Evolutionary conservation across 2,888 invertebrate genomes (phyloP).

Genomic region (Escarpia spicata): DNA sequence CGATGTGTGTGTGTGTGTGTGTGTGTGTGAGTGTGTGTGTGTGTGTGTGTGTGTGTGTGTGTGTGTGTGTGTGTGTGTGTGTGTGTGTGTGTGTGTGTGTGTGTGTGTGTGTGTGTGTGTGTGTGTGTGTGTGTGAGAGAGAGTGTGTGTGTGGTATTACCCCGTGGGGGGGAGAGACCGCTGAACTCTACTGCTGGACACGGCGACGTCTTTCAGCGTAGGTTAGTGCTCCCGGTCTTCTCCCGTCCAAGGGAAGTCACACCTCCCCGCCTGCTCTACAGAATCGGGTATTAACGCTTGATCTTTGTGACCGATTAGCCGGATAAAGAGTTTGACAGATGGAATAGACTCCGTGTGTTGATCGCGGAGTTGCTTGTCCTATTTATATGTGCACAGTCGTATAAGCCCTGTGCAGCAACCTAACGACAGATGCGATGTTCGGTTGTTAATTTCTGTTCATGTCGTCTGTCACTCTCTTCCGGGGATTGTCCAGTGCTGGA

Average conservation of each 20-base stretch:
- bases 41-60: too few relatives aligned
- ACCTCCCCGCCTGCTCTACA: background rate
- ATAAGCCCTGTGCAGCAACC: background rate
- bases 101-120: too few relatives aligned
- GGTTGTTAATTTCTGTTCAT: background rate
- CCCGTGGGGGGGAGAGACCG: background rate
- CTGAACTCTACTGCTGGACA: background rate
- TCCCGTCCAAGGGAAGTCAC: background rate
- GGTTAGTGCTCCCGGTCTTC: background rate
- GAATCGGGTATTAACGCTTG: background rate
- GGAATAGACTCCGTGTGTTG: background rate
- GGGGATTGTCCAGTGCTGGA: background rate
- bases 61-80: too few relatives aligned
- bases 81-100: too few relatives aligned
- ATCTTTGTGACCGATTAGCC: background rate
- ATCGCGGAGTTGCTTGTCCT: background rate
- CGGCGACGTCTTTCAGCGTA: background rate
- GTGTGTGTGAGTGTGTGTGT: too few relatives aligned
- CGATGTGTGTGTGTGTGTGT: too few relatives aligned
- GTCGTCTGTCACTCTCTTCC: background rate
- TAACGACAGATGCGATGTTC: background rate
- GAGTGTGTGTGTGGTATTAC: background rate
- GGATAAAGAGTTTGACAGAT: background rate
- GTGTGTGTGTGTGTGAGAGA: too few relatives aligned
- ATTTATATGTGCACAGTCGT: background rate